Conservation (phyloP, 2,797 vertebrate species). For the Trachops cirrhosus region DNA sequence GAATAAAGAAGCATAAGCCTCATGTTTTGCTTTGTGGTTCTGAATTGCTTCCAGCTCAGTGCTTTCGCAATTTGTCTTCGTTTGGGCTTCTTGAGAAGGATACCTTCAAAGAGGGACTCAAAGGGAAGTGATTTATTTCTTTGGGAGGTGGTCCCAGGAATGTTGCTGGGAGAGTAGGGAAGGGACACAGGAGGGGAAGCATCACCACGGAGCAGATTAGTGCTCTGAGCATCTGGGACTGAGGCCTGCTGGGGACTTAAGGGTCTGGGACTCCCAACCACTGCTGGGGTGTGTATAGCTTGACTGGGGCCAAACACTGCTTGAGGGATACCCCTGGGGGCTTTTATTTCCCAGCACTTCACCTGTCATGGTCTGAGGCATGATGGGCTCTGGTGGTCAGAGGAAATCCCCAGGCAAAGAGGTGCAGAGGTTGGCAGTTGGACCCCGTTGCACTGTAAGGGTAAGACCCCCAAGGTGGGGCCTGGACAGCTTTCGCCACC, state of each 20-base stretch:
- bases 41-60: not conserved
- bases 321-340: not conserved
- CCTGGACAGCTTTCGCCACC: not conserved
- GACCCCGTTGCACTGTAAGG: fast-evolving
- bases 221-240: not conserved
- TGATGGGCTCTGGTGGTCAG: not conserved
- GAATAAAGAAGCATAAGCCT: not conserved
- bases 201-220: not conserved
- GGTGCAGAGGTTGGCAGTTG: not conserved
- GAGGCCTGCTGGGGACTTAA: not conserved
- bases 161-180: not conserved
- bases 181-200: not conserved
- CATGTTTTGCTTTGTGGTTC: not conserved
- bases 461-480: not conserved
- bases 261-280: not conserved
- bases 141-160: not conserved
- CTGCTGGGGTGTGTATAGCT: fast-evolving
- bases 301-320: no score
- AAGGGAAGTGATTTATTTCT: not conserved
- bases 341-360: not conserved
- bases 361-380: not conserved
- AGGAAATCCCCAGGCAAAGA: not conserved
- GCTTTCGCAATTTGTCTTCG: not conserved
- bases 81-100: not conserved
- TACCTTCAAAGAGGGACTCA: not conserved